Evolutionary conservation across 2,797 vertebrate genomes (phyloP).

Genomic region (Hydrocynus forskahlii): DNA sequence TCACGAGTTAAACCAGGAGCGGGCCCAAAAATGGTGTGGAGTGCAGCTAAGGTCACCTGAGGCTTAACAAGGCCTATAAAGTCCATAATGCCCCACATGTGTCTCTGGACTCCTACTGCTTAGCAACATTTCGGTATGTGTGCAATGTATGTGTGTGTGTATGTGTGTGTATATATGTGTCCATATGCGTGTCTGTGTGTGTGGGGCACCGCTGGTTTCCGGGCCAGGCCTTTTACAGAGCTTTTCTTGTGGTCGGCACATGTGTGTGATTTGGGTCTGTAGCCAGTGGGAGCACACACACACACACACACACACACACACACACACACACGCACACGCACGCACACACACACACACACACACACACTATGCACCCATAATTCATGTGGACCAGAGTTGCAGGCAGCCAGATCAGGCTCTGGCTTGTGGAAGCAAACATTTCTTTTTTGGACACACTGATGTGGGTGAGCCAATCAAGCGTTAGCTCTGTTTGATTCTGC

Average conservation of each 20-base stretch:
- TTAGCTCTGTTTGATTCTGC: conserved; percentile 67
- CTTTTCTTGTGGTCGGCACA: conserved; percentile 85
- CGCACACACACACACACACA: conserved; percentile 64
- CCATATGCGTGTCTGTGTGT: conserved; percentile 41
- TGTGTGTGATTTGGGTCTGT: conserved; percentile 77
- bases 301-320: conserved; percentile 60
- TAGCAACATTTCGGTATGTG: conserved; percentile 14
- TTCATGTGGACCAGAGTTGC: conserved; percentile 63
- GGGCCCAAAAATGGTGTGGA: conserved; percentile 22
- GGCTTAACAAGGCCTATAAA: conserved; percentile 40
- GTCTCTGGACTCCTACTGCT: conserved; percentile 12
- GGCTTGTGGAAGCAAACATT: conserved; percentile 65
- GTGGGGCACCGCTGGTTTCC: conserved; percentile 77
- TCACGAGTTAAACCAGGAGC: conserved; percentile 18
- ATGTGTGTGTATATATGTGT: not conserved
- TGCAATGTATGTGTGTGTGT: conserved; percentile 40
- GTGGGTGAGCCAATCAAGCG: conserved; percentile 68
- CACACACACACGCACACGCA: conserved; percentile 58
- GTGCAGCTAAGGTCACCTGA: conserved; percentile 36
- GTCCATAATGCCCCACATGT: conserved; percentile 10
- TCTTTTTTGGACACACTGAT: conserved; percentile 72
- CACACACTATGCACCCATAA: conserved; percentile 62
- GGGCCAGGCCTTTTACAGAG: conserved; percentile 73
- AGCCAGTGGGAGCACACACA: conserved; percentile 67
- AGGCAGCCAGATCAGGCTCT: conserved; percentile 75